phyloP scores from a whole-genome alignment of 2,113 vertebrate genomes.

The Spilogale gracilis region DNA sequence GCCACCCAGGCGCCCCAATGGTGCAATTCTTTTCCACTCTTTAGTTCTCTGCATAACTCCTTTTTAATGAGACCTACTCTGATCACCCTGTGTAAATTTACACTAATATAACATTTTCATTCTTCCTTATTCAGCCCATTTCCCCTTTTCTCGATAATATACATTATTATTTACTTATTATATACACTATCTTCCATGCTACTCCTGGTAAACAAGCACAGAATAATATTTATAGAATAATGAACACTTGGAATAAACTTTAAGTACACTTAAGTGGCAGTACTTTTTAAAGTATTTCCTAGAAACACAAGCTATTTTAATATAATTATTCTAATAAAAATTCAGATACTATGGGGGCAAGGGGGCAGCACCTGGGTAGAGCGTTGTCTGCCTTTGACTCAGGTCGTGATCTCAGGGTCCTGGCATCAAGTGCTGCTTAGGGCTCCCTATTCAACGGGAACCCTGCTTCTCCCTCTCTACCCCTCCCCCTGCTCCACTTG shows the following conservation, averaged over 20 bases:
- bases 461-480: background rate
- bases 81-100: conserved; percentile 1
- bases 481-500: background rate
- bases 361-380: background rate
- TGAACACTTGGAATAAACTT: conserved; percentile 23
- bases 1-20: background rate
- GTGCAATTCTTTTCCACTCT: background rate
- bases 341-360: background rate
- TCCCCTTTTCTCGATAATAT: background rate
- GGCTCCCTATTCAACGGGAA: background rate
- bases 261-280: conserved; percentile 3
- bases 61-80: conserved; percentile 18
- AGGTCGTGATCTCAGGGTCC: background rate
- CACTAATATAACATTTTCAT: background rate
- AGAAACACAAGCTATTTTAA: conserved; percentile 27
- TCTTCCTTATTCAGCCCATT: background rate
- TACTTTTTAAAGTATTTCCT: conserved; percentile 12
- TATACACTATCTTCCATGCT: background rate
- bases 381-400: background rate
- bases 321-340: conserved; percentile 50
- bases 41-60: background rate
- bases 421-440: background rate
- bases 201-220: background rate
- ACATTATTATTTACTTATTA: background rate
- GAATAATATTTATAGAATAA: conserved; percentile 14